Base-by-base conservation (phyloP, 1,140 invertebrate species). In the Helicorthomorpha holstii region DNA sequence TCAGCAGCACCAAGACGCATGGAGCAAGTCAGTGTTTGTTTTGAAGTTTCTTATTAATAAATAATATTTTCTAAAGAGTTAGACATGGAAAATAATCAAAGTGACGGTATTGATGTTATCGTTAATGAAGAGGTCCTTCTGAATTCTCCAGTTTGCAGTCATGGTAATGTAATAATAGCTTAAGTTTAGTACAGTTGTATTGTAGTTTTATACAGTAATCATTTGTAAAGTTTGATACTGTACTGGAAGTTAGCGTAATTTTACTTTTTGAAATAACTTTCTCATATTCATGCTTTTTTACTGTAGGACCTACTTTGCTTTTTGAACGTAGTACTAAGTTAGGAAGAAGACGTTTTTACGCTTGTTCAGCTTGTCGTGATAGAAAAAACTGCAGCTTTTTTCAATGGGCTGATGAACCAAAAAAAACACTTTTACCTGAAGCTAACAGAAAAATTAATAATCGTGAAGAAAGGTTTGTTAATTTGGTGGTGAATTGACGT, bases 291-390 rank as follows among this genome's bases (percentile, higher is more conserved):
- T 19, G 16, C 19, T 45, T 45, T 7, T 49, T 59, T 55, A 49
- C 55, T 58, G 4, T 46, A 76, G 75, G 83, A 14, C 82, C 82
- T 51, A 77, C 80, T 23, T 66, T 85, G 52, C 64, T 83, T 55
- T 84, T 85, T 72, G 75, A 73, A 26, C 66, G 66, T 56, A 62
- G 61, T 49, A 55, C 58, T 7, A 51, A 69, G 26, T 61, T 62
- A 7, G 53, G 57, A 23, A 62, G 58, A 12, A 48, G 55, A 24
- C 66, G 71, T 54, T 88, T 79, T 65, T 89, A 75, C 66, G 76
- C 79, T 0, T 91, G 87, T 64, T 79, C 87, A 1, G 83, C 82
- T 1, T 85, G 79, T 60, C 73, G 85, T 52, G 78, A 85, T 59
- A 64, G 73, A 55, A 85, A 84, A 61, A 66, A 79, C 1, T 90